Evolutionary conservation across 2,113 vertebrate genomes (phyloP).

Genomic region (Dipodomys spectabilis): DNA sequence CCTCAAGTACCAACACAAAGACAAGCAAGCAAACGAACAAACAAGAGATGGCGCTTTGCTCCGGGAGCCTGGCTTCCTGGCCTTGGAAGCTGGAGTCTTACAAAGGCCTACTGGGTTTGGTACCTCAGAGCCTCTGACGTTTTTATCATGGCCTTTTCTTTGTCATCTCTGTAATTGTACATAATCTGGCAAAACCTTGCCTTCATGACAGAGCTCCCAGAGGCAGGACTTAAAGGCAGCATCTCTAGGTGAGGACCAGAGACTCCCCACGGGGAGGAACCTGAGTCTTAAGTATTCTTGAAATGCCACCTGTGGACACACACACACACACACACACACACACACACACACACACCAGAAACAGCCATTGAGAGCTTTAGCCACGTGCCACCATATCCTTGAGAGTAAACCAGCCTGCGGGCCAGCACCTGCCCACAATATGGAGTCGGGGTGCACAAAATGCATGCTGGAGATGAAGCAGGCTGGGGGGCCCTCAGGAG

Average conservation of each 20-base stretch:
- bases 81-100: background rate
- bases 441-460: fast-evolving
- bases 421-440: background rate
- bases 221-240: background rate
- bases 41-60: too few species aligned
- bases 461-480: background rate
- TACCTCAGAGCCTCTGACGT: too few species aligned
- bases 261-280: too few species aligned
- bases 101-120: too few species aligned
- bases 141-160: too few species aligned
- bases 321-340: too few species aligned
- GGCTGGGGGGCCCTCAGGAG: background rate
- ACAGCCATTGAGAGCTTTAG: too few species aligned
- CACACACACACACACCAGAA: too few species aligned
- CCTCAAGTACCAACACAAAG: too few species aligned
- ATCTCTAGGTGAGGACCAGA: background rate
- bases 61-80: too few species aligned
- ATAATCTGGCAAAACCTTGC: background rate
- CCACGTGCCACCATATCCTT: background rate
- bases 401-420: background rate
- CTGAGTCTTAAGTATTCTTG: fast-evolving
- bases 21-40: too few species aligned
- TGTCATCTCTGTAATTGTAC: too few species aligned
- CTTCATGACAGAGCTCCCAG: background rate
- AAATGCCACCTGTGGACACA: background rate